These are phyloP conservation scores for Neodon shergylaensis DNA, from an alignment of 2,113 vertebrate species.

Conservation along the genomic window DNA sequence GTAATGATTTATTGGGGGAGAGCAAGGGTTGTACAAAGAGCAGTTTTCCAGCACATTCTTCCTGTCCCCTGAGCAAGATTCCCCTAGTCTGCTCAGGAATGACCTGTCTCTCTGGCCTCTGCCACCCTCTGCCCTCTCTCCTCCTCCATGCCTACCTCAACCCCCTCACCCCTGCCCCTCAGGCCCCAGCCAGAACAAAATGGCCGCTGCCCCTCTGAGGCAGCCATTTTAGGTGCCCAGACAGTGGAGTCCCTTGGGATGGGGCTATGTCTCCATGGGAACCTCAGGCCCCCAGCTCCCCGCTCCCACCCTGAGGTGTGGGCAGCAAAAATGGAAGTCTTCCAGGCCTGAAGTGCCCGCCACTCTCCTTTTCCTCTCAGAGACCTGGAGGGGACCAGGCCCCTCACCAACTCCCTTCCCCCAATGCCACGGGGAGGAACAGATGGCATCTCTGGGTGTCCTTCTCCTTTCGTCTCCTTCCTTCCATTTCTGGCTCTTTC, in stretches of 20 bases:
- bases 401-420: slow-evolving; percentile 77
- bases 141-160: neutral
- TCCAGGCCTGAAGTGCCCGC: neutral
- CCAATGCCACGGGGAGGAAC: slow-evolving; percentile 78
- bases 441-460: slow-evolving; percentile 81
- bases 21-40: neutral
- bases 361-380: neutral
- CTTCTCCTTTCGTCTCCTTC: slow-evolving; percentile 79
- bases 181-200: slow-evolving; percentile 66
- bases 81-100: slow-evolving; percentile 34
- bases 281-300: slow-evolving; percentile 50
- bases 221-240: slow-evolving; percentile 82
- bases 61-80: slow-evolving; percentile 4
- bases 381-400: slow-evolving; percentile 73
- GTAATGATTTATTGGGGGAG: neutral
- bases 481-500: slow-evolving; percentile 80
- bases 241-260: slow-evolving; percentile 75
- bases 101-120: neutral
- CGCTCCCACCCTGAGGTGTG: slow-evolving; percentile 10
- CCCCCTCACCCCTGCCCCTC: slow-evolving; percentile 31
- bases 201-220: slow-evolving; percentile 76
- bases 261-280: slow-evolving; percentile 76
- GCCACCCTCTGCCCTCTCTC: neutral
- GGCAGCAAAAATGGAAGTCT: slow-evolving; percentile 41
- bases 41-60: neutral